Evolutionary conservation across 53 echinoderm and acorn worm genomes (phyloP).

Genomic region (Mesocentrotus franciscanus): DNA sequence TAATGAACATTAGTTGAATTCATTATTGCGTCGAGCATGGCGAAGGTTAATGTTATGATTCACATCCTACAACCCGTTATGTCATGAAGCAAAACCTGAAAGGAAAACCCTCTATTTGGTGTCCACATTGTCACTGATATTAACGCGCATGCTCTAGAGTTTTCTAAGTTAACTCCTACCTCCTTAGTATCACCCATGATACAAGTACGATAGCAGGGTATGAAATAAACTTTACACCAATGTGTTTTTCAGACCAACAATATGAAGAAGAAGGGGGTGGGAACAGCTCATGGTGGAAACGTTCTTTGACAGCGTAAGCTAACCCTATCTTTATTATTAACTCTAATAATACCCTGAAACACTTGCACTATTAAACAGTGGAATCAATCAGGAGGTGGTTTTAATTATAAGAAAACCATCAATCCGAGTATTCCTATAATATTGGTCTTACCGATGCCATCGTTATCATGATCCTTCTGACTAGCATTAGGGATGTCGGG

Average conservation of each 20-base stretch:
- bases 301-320: neutral
- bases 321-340: neutral
- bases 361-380: neutral
- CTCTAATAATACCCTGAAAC: neutral
- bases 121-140: neutral
- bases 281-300: neutral
- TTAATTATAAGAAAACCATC: no score
- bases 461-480: constrained; percentile 89
- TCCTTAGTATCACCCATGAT: no score
- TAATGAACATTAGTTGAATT: neutral
- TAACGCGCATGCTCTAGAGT: no score
- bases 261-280: neutral
- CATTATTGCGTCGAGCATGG: neutral
- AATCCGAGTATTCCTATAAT: neutral
- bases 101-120: neutral
- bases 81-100: neutral
- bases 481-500: constrained; percentile 86
- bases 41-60: neutral
- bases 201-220: no score
- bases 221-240: neutral
- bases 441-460: constrained; percentile 83
- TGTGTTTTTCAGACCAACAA: neutral
- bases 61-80: neutral
- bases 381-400: neutral
- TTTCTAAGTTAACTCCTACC: no score